Evolutionary conservation across 2,888 invertebrate genomes (phyloP), one percentile per base, ranked within the genome.

Genomic region (Agriopis aurantiaria): DNA sequence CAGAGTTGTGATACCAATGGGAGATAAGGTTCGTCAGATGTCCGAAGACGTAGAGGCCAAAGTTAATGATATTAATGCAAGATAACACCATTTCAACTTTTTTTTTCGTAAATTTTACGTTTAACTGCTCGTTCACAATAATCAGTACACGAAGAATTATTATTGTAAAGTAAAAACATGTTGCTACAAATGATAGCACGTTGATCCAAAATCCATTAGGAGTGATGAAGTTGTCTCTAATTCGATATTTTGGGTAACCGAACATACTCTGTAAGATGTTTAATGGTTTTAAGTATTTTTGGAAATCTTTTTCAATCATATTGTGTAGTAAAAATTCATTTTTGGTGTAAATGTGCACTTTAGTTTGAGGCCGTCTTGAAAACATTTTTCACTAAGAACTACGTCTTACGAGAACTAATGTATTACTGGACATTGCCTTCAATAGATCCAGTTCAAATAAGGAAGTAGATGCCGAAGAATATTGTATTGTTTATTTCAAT

Each of bases 161-260:
- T 43, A 53, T 7, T 9, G 9, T 8, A 23, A 55, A 14, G 43
- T 63, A 70, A 17, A 58, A 1, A 17, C 23, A 63, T 8, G 70
- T 70, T 12, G 51, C 56, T 8, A 56, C 10, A 45, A 66, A 60
- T 6, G 66, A 66, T 8, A 59, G 0, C 0, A 60, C 0, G 11
- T 71, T 55, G 0, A 46, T 12, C 8, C 10, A n/a, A 8, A n/a
- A 7, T 9, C 63, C 56, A 1, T 62, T 67, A 0, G 70, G 63
- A 33, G 70, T 63, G 8, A 71, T 58, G 9, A 71, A 71, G 17
- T 71, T 71, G 45, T 71, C 66, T 17, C 66, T 48, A 45, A 71
- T 66, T 12, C 23, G 33, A 55, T 63, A 66, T 45, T 71, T 71
- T 3, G 70, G 66, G 23, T 56, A 62, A 0, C 63, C 45, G 9